Evolutionary conservation across 2,888 invertebrate genomes (phyloP).

Genomic region (Brachypterus glaber): DNA sequence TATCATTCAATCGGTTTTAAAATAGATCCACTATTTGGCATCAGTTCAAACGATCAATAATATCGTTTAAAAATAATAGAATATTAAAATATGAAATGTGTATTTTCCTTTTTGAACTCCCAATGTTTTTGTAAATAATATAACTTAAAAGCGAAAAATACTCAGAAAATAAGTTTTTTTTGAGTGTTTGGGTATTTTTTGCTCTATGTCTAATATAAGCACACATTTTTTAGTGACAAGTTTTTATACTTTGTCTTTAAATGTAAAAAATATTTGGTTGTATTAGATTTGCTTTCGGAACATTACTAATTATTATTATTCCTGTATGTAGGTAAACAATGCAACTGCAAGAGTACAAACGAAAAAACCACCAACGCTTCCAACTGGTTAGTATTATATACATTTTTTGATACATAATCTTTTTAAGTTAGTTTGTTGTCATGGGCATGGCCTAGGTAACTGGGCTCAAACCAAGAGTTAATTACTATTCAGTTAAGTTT

Average conservation of each 20-base stretch:
- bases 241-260: neutral
- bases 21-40: slow-evolving; percentile 11
- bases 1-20: too few relatives aligned
- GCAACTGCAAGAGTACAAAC: slow-evolving; percentile 99
- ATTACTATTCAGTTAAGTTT: too few relatives aligned
- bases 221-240: slow-evolving; percentile 23
- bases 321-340: slow-evolving; percentile 84
- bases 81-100: too few relatives aligned
- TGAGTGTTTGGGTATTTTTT: too few relatives aligned
- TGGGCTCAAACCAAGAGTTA: too few relatives aligned
- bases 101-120: too few relatives aligned
- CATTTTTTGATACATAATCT: too few relatives aligned
- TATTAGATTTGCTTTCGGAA: slow-evolving; percentile 26
- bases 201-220: slow-evolving; percentile 26
- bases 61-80: slow-evolving; percentile 9
- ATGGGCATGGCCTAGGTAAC: too few relatives aligned
- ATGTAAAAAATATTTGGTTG: slow-evolving; percentile 27
- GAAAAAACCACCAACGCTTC: slow-evolving; percentile 89
- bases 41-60: slow-evolving; percentile 9
- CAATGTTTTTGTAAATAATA: too few relatives aligned
- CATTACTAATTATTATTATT: slow-evolving; percentile 23
- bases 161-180: too few relatives aligned
- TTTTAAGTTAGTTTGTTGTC: too few relatives aligned
- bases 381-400: slow-evolving; percentile 67
- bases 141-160: too few relatives aligned